Conservation (phyloP, 2,888 invertebrate species). For the Rhorus exstirpatorius region DNA sequence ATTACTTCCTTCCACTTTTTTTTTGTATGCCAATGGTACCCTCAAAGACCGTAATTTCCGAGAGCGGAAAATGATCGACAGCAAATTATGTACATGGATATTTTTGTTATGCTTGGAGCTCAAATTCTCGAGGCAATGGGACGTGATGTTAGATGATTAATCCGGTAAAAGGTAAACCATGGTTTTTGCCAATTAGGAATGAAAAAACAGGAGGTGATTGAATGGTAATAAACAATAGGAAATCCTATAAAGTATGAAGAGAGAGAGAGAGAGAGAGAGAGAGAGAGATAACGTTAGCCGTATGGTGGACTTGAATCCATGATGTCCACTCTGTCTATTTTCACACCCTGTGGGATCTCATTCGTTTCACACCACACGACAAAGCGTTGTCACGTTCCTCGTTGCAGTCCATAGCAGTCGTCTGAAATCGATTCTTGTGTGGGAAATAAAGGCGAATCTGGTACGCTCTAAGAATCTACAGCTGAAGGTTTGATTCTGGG, state of each 20-base stretch:
- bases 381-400: slow-evolving; percentile 65
- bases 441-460: slow-evolving; percentile 60
- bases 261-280: slow-evolving; percentile 14
- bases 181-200: no score
- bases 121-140: no score
- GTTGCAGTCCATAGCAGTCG: slow-evolving; percentile 44
- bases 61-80: no score
- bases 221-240: background rate
- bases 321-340: slow-evolving; percentile 24
- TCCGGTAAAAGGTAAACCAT: no score
- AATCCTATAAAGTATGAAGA: no score
- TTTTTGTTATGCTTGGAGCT: no score
- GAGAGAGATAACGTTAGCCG: no score
- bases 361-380: slow-evolving; percentile 40
- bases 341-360: slow-evolving; percentile 23
- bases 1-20: no score
- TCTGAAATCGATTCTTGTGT: slow-evolving; percentile 50
- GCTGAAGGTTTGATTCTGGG: slow-evolving; percentile 19
- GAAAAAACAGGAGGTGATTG: background rate
- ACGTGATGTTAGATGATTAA: no score
- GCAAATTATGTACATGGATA: no score
- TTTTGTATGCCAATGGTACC: no score
- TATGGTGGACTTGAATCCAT: slow-evolving; percentile 10
- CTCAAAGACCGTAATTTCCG: no score
- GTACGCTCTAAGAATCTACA: slow-evolving; percentile 34